These are phyloP conservation scores for Lymantria monacha DNA, from an alignment of 2,888 invertebrate species.

Conservation along the genomic window DNA sequence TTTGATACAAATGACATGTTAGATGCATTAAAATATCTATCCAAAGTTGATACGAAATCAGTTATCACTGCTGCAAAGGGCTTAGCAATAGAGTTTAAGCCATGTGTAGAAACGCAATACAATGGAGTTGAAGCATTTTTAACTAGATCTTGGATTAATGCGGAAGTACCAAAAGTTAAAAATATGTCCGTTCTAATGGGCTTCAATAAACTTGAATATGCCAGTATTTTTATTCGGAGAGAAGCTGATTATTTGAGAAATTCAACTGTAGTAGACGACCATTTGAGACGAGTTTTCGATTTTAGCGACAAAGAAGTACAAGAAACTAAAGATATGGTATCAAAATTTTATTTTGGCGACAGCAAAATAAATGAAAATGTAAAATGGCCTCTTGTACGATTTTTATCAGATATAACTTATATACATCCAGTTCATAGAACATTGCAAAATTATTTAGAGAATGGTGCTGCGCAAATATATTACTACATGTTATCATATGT, in stretches of 20 bases:
- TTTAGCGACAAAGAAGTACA: conserved; percentile 18
- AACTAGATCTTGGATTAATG: background rate
- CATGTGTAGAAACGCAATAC: conserved; percentile 7
- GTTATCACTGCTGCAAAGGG: background rate
- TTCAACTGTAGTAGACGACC: conserved; percentile 21
- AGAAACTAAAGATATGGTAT: conserved; percentile 30
- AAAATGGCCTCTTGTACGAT: conserved; percentile 35
- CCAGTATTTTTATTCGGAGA: conserved; percentile 12
- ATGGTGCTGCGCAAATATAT: conserved; percentile 36
- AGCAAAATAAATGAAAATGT: conserved; percentile 22
- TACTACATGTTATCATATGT: conserved; percentile 53
- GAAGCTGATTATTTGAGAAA: conserved; percentile 26
- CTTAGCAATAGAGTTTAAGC: conserved; percentile 4
- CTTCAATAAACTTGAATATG: conserved; percentile 33
- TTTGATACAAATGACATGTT: conserved; percentile 3
- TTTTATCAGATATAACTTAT: conserved; percentile 48
- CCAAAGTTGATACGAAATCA: background rate
- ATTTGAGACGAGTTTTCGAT: conserved; percentile 24
- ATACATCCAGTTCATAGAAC: conserved; percentile 45
- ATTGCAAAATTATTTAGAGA: conserved; percentile 38
- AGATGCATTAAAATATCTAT: conserved; percentile 3
- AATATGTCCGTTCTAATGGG: conserved; percentile 7
- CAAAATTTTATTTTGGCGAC: conserved; percentile 50
- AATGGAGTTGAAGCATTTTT: conserved; percentile 2
- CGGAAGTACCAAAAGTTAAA: conserved; percentile 3